Base-by-base conservation (phyloP, 2,797 vertebrate species). In the Nyctalus aviator region DNA sequence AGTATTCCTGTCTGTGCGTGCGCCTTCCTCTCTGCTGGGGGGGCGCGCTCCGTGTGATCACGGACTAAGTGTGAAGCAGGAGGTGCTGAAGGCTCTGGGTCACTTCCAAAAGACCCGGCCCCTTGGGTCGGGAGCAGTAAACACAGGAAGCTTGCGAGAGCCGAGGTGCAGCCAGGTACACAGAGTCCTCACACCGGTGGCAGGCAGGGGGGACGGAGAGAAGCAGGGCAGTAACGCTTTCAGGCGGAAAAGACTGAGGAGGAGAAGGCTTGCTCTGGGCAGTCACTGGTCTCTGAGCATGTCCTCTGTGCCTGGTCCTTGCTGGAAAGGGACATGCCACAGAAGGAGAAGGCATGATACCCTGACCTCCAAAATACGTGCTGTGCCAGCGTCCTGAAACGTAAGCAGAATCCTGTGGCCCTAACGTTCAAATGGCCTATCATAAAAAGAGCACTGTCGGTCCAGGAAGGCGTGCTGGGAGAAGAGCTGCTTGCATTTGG, bases 1-100 rank as follows among this genome's bases (percentile, higher is more conserved):
- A 99, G 99, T 97, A 75, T 69, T 77, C 59, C 17, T 3, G 7
- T 86, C 84, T 88, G 48, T 53, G 27, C 71, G 1, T 50, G 15
- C 5, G 50, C 6, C 2, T 53, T 75, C 30, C 3, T n/a, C 18
- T 77, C 81, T 87, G 27, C 91, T 64, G 68, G 77, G 72, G 53
- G 59, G 82, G 81, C 84, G 44, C 30, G 44, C 50, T 57, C n/a
- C n/a, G n/a, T 89, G 9, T 92, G 89, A 81, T 48, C 46, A 10
- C 20, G 32, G 48, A 64, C 57, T 79, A 41, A 73, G 90, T 46
- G 32, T 64, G 53, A 77, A 57, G 59, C 64, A 77, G 48, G 90
- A 66, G 48, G 71, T 68, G 69, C 37, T 85, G 57, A 77, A 25
- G 59, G 57, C 37, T 91, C 84, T 76, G 55, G 68, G 57, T 93